phyloP scores from a whole-genome alignment of 2,797 vertebrate genomes.

The Siniperca undulata region DNA sequence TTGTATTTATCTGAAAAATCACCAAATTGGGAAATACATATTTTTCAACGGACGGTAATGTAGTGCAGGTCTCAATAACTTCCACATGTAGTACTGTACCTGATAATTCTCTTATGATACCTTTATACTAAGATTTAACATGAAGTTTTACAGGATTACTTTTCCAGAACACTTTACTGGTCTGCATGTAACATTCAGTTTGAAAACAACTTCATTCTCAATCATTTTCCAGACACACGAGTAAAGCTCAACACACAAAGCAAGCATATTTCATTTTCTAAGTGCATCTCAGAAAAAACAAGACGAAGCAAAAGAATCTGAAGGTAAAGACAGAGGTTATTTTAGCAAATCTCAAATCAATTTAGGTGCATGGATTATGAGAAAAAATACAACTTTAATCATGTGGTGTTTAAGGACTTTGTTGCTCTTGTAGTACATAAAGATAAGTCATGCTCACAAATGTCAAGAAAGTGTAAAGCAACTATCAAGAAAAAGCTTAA shows the following conservation, averaged over 20 bases:
- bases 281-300: background rate
- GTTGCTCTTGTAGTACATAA: background rate
- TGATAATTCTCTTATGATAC: background rate
- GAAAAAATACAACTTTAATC: background rate
- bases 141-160: background rate
- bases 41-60: background rate
- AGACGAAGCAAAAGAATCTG: background rate
- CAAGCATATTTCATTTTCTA: background rate
- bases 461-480: slow-evolving; percentile 3
- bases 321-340: background rate
- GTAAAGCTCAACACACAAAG: background rate
- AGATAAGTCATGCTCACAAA: background rate
- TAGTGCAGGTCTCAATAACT: background rate
- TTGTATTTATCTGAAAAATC: background rate
- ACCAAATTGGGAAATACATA: background rate
- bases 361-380: background rate
- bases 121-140: background rate
- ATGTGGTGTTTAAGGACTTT: background rate
- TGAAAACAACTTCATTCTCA: background rate
- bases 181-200: background rate
- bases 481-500: background rate
- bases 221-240: background rate
- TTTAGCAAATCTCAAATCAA: background rate
- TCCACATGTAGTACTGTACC: background rate
- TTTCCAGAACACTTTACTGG: background rate